Conservation (phyloP, 2,797 vertebrate species). For the Chiloscyllium punctatum region DNA sequence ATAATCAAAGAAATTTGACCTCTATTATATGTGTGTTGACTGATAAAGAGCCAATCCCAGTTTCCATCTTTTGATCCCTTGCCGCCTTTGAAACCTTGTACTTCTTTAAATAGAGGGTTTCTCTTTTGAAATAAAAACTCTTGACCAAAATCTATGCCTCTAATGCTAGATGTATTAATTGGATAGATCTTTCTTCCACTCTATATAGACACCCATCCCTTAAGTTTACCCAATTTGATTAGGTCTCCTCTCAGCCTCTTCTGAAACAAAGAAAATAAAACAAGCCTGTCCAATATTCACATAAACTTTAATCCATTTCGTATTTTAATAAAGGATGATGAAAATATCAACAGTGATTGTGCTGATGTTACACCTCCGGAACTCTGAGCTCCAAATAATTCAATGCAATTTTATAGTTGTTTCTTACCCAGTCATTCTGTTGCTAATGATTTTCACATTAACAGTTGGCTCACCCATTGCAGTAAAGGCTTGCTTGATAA, state of each 20-base stretch:
- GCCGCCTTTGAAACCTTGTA: too few species aligned
- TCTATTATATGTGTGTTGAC: neutral
- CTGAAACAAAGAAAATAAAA: neutral
- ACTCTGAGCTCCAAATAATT: neutral
- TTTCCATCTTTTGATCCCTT: neutral
- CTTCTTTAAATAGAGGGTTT: neutral
- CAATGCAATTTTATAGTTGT: neutral
- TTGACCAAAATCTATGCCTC: neutral
- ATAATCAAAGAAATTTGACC: neutral
- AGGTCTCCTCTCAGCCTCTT: neutral
- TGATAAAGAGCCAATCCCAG: neutral
- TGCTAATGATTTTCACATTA: conserved; percentile 37
- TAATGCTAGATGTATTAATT: neutral
- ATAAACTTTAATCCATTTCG: neutral
- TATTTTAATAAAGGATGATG: neutral
- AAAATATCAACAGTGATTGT: neutral
- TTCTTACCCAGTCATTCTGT: conserved; percentile 37
- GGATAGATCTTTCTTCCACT: neutral
- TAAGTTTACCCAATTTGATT: neutral
- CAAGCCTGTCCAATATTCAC: neutral
- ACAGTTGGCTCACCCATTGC: conserved; percentile 26
- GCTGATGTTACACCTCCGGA: neutral
- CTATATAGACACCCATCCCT: neutral
- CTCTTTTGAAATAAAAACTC: neutral
- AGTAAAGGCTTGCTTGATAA: conserved; percentile 35